These are phyloP conservation scores for Buathra laborator DNA, from an alignment of 2,888 invertebrate species.

Conservation along the genomic window DNA sequence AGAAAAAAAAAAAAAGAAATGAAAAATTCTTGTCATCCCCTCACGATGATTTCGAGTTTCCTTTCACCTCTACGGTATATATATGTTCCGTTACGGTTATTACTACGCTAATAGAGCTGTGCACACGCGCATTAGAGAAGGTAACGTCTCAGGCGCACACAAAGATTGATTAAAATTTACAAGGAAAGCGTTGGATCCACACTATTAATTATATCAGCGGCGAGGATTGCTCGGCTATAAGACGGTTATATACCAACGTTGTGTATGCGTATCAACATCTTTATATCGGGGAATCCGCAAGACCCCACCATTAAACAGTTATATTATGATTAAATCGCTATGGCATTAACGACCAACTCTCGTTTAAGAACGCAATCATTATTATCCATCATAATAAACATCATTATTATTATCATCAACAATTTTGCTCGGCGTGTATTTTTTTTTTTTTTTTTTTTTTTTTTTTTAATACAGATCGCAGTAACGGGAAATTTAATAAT, in stretches of 20 bases:
- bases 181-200: conserved; percentile 2
- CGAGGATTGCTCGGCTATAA: neutral
- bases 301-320: conserved; percentile 12
- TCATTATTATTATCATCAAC: conserved; percentile 38
- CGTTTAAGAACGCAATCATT: conserved; percentile 23
- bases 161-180: conserved; percentile 42
- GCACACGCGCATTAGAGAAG: neutral
- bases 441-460: neutral
- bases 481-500: conserved; percentile 62
- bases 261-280: neutral
- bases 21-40: conserved; percentile 25
- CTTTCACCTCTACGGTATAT: conserved; percentile 19
- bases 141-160: neutral
- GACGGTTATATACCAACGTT: conserved; percentile 13
- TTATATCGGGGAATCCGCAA: neutral
- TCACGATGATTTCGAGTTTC: conserved; percentile 7
- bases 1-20: neutral
- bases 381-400: conserved; percentile 23
- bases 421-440: neutral
- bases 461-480: conserved; percentile 26
- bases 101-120: conserved; percentile 9
- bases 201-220: conserved; percentile 39
- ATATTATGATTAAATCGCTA: conserved; percentile 39
- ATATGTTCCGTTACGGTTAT: conserved; percentile 31
- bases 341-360: conserved; percentile 32